Conservation (phyloP, 2,888 invertebrate species). For the Anagyrus pseudococci region DNA sequence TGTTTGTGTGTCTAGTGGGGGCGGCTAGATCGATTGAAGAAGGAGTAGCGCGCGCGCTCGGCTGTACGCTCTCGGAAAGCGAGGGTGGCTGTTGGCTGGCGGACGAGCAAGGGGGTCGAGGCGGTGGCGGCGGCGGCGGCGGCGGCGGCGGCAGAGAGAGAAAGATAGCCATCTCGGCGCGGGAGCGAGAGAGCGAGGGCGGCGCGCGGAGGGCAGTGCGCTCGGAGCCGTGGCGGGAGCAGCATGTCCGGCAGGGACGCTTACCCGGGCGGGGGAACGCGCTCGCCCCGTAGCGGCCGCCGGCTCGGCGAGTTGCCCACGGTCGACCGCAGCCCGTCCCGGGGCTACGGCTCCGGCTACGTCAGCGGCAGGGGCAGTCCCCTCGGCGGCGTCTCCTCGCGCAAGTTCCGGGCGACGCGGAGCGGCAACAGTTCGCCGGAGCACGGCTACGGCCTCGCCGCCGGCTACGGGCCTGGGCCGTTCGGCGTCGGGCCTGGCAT, state of each 20-base stretch:
- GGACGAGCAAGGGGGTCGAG: too few relatives aligned
- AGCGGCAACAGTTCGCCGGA: constrained; percentile 70
- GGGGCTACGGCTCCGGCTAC: constrained; percentile 68
- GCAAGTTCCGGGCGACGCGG: constrained; percentile 50
- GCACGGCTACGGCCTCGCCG: constrained; percentile 57
- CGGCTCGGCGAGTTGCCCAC: constrained; percentile 77
- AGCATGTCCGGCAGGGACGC: constrained; percentile 31
- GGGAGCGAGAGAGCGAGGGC: too few relatives aligned
- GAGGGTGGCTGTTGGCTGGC: too few relatives aligned
- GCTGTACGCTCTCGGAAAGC: too few relatives aligned
- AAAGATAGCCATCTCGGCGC: too few relatives aligned
- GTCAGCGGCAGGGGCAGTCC: constrained; percentile 66
- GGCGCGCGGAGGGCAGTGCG: constrained; percentile 4
- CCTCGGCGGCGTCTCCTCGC: constrained; percentile 25
- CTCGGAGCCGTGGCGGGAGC: constrained; percentile 14
- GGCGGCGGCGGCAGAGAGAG: too few relatives aligned
- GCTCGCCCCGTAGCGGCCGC: constrained; percentile 68
- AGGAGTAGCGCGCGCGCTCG: too few relatives aligned
- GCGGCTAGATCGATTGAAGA: too few relatives aligned
- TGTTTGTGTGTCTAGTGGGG: too few relatives aligned
- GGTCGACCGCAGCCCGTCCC: constrained; percentile 88
- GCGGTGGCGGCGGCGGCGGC: background rate
- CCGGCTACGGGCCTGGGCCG: background rate
- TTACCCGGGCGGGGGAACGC: constrained; percentile 63
- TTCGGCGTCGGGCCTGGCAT: too few relatives aligned